Base-by-base conservation (phyloP, 1,140 invertebrate species). In the Odontomachus brunneus region DNA sequence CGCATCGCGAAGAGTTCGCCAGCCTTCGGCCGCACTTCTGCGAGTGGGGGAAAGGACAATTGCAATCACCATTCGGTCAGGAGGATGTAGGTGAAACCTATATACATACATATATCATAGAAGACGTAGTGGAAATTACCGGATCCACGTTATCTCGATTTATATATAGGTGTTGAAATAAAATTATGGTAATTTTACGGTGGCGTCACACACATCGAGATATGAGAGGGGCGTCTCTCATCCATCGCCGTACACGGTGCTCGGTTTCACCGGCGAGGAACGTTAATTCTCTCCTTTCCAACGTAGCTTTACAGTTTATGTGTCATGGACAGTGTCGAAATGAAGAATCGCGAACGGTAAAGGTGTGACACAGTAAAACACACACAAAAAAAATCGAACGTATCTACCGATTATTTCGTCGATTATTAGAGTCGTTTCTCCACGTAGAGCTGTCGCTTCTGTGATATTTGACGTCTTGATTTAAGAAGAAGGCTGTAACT, bases 81-180 rank as follows among this genome's bases (percentile, higher is more conserved):
- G 38, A 44, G 38, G 38, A 22, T 69, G 65, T 80, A 80, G 66
- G 57, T 44, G 26, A 57, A 29, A 80, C 22, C 14, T 71, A 80
- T 78, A 78, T 71, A 59, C 65, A 80, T 59, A 78, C 33, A 62
- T 74, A 44, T 59, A 71, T 80, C 65, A 80, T 80, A 80, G 75
- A 71, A 44, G 38, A 80, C n/a, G 51, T 80, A 80, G 65, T 44
- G 33, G 24, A 80, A 80, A 80, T 80, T 80, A 80, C 33, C 51
- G 75, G 38, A 69, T 71, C 65, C 75, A 80, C 51, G 66, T 80
- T 80, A 69, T 80, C 75, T 80, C 51, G 75, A 80, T 65, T 71
- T 80, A 71, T 80, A 80, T 80, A 71, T 80, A 80, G 75, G 9
- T 80, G 75, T 80, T 80, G 75, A 71, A 80, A 57, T 80, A 80